These are phyloP conservation scores for Dicrurus megarhynchus DNA, from an alignment of 2,113 vertebrate genomes.

Conservation along the genomic window DNA sequence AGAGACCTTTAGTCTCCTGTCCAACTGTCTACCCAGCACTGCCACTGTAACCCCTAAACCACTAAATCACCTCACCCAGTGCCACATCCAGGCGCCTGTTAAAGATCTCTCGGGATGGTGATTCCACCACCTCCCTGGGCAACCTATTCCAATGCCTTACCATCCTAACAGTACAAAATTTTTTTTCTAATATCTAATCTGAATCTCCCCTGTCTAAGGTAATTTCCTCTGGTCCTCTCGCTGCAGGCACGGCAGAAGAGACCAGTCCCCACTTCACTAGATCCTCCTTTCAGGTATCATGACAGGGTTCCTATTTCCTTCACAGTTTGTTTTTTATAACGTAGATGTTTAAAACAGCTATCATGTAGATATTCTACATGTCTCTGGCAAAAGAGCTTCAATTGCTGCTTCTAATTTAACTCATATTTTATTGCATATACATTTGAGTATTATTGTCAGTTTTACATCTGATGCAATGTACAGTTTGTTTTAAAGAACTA, in stretches of 20 bases:
- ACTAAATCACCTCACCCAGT: background rate
- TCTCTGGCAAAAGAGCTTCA: background rate
- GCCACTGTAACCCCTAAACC: background rate
- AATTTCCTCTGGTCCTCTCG: background rate
- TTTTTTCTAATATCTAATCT: background rate
- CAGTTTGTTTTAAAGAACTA: background rate
- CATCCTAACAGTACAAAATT: background rate
- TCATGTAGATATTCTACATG: accelerated
- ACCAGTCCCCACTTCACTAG: background rate
- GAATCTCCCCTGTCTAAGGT: background rate
- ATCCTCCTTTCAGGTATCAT: background rate
- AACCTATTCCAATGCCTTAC: background rate
- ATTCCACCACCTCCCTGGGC: background rate
- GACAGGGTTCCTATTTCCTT: background rate
- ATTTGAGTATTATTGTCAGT: background rate
- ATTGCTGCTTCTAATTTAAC: background rate
- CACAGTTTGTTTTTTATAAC: background rate
- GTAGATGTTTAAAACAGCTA: background rate
- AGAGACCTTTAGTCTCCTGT: background rate
- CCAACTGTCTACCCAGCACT: background rate
- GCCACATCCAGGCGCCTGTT: background rate
- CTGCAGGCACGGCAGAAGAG: background rate
- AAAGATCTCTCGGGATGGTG: too few relatives aligned
- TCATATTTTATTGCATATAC: background rate
- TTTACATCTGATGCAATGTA: background rate